These are phyloP conservation scores for Notoglanidium macrostoma DNA, from an alignment of 2,797 vertebrate species.

Conservation along the genomic window DNA sequence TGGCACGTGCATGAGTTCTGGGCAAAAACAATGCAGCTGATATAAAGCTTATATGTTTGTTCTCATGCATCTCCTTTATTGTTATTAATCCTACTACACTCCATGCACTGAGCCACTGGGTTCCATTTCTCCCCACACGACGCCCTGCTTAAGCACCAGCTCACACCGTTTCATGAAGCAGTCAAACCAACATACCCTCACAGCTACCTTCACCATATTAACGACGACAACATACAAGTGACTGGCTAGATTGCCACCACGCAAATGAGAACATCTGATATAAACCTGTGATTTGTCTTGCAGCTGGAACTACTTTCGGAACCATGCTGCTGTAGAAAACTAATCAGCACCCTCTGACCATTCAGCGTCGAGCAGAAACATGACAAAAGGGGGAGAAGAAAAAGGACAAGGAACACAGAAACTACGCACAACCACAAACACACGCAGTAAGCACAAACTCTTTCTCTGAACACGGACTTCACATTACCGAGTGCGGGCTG, in stretches of 20 bases:
- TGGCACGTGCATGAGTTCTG: no score
- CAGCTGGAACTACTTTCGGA: not conserved
- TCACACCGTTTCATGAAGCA: no score
- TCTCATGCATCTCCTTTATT: no score
- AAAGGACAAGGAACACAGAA: no score
- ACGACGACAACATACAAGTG: not conserved
- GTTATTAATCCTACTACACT: no score
- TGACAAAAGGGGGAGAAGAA: not conserved
- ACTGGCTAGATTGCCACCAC: not conserved
- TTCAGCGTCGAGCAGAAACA: not conserved
- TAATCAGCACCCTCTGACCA: not conserved
- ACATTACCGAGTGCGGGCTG: constrained; percentile 18
- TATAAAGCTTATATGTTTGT: no score
- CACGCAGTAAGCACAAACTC: not conserved
- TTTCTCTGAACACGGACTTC: not conserved
- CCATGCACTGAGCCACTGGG: no score
- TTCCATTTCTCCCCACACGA: no score
- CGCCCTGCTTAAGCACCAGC: no score
- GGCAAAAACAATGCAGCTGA: no score
- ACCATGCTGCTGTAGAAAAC: not conserved
- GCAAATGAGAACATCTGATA: not conserved
- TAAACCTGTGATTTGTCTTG: not conserved
- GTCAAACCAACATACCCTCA: not conserved
- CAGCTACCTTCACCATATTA: not conserved
- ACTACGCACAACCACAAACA: not conserved